A percentile compares a stretch with the other conserved stretches of the same genome.
These are phyloP conservation scores for Spisula subtruncata DNA, from an alignment of 2,888 invertebrate genomes.

Conservation along the genomic window DNA sequence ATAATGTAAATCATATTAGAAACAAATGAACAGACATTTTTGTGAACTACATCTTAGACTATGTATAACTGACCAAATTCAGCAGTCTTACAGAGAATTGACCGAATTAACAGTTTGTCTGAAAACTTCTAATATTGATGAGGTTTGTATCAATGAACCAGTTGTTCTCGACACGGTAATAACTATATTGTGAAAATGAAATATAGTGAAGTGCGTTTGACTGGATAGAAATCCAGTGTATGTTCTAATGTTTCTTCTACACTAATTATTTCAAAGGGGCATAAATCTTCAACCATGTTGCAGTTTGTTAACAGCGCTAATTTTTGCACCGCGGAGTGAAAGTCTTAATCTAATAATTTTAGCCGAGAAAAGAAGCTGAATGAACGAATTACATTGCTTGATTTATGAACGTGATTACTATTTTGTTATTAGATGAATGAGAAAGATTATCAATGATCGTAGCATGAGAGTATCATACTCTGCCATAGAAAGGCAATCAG, in stretches of 20 bases:
- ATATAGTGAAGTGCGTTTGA: too few relatives aligned
- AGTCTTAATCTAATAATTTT: neutral
- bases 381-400: neutral
- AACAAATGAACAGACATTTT: too few relatives aligned
- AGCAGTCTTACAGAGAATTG: too few relatives aligned
- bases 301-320: neutral
- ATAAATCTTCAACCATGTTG: neutral
- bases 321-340: neutral
- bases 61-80: too few relatives aligned
- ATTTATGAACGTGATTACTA: neutral
- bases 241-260: neutral
- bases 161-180: neutral
- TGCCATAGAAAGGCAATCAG: too few relatives aligned
- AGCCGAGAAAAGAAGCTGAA: neutral
- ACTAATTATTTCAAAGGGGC: neutral
- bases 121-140: neutral
- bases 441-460: too few relatives aligned
- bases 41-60: too few relatives aligned
- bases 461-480: too few relatives aligned
- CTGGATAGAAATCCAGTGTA: neutral
- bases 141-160: neutral
- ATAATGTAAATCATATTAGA: too few relatives aligned
- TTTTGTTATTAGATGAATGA: too few relatives aligned
- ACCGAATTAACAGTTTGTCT: slow-evolving; percentile 12
- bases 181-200: slow-evolving; percentile 6